Evolutionary conservation across 2,113 vertebrate genomes (phyloP), one percentile per base, ranked within the genome.

Genomic region (Ceyx melanurus): DNA sequence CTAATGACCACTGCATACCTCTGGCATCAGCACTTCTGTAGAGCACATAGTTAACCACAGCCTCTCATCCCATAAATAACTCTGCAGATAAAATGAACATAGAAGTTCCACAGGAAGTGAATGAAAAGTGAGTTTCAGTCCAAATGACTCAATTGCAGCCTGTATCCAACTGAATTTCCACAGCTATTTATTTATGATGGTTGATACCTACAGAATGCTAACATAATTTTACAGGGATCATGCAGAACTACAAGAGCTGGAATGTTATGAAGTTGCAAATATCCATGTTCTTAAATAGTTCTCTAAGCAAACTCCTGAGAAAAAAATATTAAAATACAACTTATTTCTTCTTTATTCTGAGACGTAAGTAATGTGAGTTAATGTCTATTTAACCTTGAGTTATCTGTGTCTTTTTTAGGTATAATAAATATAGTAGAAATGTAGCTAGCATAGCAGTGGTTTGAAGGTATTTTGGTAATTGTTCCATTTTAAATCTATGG

Each of bases 61-160:
- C 46, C 82, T 93, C 51, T 82, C 45, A 82, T 90, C 31, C 58
- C 31, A 31, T 76, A 91, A 94, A 92, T 82, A 89, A 43, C 86
- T 77, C 35, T 66, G 31, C 33, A 82, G 75, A 82, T 79, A 91
- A 94, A 92, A 89, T 7, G 28, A 72, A 70, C 0, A 1, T n/a
- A 6, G 79, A 82, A 73, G 22, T 50, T 82, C 89, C 74, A 66
- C 25, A 73, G 14, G 31, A 87, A 58, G 31, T 13, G 6, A 79
- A 62, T 21, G 8, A 58, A 58, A 74, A 89, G 17, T 3, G 9
- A 67, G 42, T 94, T 82, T 42, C 25, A 71, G 46, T 74, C 31
- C 37, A 73, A 66, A 37, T 29, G 1, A 51, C 13, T 80, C 46
- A 48, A 8, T 4, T 51, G 46, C 11, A 88, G 28, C 18, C 51